Evolutionary conservation across 1,140 invertebrate species (phyloP).

Genomic region (Coelopa frigida): DNA sequence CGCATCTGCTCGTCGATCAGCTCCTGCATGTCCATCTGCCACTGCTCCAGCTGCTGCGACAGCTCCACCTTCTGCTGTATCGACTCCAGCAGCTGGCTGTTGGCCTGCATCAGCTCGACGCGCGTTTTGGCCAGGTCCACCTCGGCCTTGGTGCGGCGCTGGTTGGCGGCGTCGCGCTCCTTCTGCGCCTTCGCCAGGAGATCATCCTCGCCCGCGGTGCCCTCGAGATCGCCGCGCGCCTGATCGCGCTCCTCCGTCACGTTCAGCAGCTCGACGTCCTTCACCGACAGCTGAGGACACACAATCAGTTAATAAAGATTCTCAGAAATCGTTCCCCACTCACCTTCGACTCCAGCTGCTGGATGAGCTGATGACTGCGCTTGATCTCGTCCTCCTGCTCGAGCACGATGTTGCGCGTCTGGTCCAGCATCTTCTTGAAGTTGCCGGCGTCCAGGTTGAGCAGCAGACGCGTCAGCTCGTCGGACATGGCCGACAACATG

Average conservation of each 20-base stretch:
- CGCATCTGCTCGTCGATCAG: slow-evolving; percentile 82
- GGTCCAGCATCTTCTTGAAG: slow-evolving; percentile 71
- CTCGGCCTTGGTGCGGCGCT: slow-evolving; percentile 78
- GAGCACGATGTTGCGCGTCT: slow-evolving; percentile 62
- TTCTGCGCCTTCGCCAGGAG: slow-evolving; percentile 72
- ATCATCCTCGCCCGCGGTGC: slow-evolving; percentile 67
- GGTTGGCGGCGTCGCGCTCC: slow-evolving; percentile 79
- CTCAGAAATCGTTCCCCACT: slow-evolving; percentile 22
- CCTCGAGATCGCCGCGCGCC: slow-evolving; percentile 62
- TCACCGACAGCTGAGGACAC: slow-evolving; percentile 58
- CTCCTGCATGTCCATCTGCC: slow-evolving; percentile 95
- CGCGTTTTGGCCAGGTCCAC: slow-evolving; percentile 80
- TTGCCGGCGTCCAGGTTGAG: slow-evolving; percentile 68
- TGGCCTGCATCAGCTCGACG: slow-evolving; percentile 86
- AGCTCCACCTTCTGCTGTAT: slow-evolving; percentile 92
- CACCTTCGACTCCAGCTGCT: slow-evolving; percentile 73
- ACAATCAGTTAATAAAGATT: background rate
- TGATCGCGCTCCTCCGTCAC: slow-evolving; percentile 75
- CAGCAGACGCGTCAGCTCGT: slow-evolving; percentile 63
- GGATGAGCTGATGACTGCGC: slow-evolving; percentile 67
- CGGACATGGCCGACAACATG: slow-evolving; percentile 54
- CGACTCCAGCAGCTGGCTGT: slow-evolving; percentile 88
- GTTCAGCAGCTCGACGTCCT: slow-evolving; percentile 73
- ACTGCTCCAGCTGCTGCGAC: slow-evolving; percentile 90
- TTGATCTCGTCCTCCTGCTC: slow-evolving; percentile 73